Evolutionary conservation across 2,113 vertebrate species (phyloP).

Genomic region (Daubentonia madagascariensis): DNA sequence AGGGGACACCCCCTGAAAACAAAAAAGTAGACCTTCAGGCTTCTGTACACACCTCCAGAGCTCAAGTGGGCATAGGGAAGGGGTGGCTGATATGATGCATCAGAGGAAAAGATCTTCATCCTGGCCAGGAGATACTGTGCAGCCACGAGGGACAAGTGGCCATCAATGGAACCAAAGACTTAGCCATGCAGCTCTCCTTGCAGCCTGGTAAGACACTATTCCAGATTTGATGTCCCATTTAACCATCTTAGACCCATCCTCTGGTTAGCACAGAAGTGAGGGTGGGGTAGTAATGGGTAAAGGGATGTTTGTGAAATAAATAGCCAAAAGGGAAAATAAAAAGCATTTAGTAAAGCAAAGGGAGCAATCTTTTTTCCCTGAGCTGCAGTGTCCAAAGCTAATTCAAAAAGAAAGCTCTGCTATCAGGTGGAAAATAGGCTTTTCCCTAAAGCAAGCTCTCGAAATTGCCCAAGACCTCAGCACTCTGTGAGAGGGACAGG

Average conservation of each 20-base stretch:
- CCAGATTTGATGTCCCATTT: background rate
- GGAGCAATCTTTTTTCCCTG: background rate
- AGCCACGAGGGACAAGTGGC: background rate
- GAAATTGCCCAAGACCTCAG: background rate
- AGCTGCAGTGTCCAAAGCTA: background rate
- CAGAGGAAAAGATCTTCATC: background rate
- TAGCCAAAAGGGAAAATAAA: background rate
- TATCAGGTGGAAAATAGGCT: background rate
- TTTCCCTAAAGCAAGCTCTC: background rate
- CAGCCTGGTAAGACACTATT: background rate
- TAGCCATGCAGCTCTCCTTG: background rate
- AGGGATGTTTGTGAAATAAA: background rate
- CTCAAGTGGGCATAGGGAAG: background rate
- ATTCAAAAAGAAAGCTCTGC: slow-evolving; percentile 25
- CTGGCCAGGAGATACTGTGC: background rate
- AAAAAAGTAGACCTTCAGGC: background rate
- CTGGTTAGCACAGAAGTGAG: background rate
- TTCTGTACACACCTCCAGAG: slow-evolving; percentile 19
- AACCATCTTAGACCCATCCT: background rate
- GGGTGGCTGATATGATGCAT: background rate
- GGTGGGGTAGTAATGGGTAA: background rate
- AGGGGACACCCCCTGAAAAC: background rate
- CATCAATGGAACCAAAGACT: background rate
- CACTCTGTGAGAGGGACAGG: background rate
- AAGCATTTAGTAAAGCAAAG: background rate